These are phyloP conservation scores for Mesorhabditis sp. DNA, from an alignment of 2,888 invertebrate species.

Conservation along the genomic window DNA sequence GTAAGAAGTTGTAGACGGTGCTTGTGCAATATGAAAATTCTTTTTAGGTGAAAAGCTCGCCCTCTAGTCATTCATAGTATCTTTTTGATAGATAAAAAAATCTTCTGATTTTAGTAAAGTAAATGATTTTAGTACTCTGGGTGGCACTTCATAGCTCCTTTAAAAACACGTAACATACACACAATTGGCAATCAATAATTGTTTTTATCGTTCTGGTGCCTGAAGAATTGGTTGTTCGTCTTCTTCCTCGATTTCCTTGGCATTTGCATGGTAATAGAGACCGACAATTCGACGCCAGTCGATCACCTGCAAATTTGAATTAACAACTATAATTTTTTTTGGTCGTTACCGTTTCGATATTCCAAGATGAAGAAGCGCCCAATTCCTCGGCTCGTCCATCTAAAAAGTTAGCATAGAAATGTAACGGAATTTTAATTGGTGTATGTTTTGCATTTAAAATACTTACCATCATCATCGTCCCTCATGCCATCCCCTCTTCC, in stretches of 20 bases:
- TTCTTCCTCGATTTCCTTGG: constrained; percentile 17
- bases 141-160: too few relatives aligned
- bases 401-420: neutral
- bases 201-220: neutral
- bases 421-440: neutral
- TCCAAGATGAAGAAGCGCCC: constrained; percentile 29
- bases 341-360: constrained; percentile 25
- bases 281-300: constrained; percentile 56
- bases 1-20: too few relatives aligned
- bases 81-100: too few relatives aligned
- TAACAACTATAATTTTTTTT: constrained; percentile 32
- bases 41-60: too few relatives aligned
- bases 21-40: too few relatives aligned
- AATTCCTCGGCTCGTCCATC: constrained; percentile 24
- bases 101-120: too few relatives aligned
- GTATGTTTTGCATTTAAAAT: neutral
- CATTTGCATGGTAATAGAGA: constrained; percentile 47
- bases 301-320: constrained; percentile 38
- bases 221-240: neutral
- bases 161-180: too few relatives aligned
- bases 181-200: too few relatives aligned
- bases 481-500: constrained; percentile 44
- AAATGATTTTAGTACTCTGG: too few relatives aligned
- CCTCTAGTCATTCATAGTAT: too few relatives aligned
- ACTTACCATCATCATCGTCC: constrained; percentile 27